Evolutionary conservation across 2,888 invertebrate species (phyloP), one percentile per base, ranked within the genome.

Genomic region (Agonum fuliginosum): DNA sequence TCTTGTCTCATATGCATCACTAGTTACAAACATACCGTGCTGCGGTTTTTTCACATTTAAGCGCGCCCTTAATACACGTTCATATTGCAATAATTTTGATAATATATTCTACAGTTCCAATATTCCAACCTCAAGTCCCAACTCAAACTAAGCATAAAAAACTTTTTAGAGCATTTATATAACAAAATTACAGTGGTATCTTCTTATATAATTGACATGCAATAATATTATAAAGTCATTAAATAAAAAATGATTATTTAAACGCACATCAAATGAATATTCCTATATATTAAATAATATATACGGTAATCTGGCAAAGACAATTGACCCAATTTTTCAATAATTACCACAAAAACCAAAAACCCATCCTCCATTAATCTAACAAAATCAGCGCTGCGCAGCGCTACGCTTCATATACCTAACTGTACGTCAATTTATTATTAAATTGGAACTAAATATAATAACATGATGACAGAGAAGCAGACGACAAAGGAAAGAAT

Each of bases 381-480:
- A 1, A 37, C 10, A 12, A 8, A 37, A 37, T 37, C 37, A n/a
- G n/a, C n/a, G 37, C 10, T 54, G 73, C 58, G 22, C 58, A 20
- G 12, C 17, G 54, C 48, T 24, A 67, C 67, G 67, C 19, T 67
- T 75, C 75, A 67, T 34, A 67, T 75, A 65, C 70, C 37, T 67
- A 69, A 69, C 73, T 58, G 73, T 73, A 34, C 43, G 41, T 22
- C 73, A 73, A 73, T 73, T 73, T 54, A 58, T 37, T 20, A 58
- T n/a, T 58, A 54, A 73, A 73, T 73, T 73, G 58, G 73, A 73
- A 43, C 51, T 73, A 54, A 62, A 51, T 41, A 41, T 73, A 73
- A 73, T 73, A 58, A 58, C 73, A 71, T 71, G 48, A 71, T 71
- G 48, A 19, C 12, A 20, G n/a, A 12, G 8, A 22, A 27, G 54